Evolutionary conservation across 2,888 invertebrate species (phyloP).

Genomic region (Patella pellucida): DNA sequence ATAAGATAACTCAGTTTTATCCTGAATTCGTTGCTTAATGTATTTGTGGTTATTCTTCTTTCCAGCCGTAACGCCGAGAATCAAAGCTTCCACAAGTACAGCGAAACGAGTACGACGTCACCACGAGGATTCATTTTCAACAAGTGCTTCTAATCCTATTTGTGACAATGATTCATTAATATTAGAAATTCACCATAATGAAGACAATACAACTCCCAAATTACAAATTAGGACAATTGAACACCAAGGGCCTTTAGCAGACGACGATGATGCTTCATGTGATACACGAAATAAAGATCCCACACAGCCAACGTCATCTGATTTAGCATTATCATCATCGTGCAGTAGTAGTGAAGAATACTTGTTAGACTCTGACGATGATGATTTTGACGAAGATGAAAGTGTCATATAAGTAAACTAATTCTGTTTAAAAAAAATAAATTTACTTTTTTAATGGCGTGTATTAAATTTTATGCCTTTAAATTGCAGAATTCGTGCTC

Average conservation of each 20-base stretch:
- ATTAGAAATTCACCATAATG: neutral
- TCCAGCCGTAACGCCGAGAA: neutral
- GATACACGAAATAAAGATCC: neutral
- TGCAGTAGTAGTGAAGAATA: constrained; percentile 3
- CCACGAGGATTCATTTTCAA: neutral
- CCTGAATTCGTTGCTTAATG: too few species aligned
- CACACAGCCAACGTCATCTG: neutral
- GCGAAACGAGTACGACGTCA: neutral
- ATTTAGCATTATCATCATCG: neutral
- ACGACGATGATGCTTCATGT: neutral
- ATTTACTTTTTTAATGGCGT: too few species aligned
- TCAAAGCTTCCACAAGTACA: neutral
- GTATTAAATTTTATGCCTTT: too few species aligned
- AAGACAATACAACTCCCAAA: neutral
- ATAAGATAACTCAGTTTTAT: too few species aligned
- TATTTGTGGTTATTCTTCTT: neutral
- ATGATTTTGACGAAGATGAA: neutral
- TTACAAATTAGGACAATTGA: constrained; percentile 5
- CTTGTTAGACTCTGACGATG: neutral
- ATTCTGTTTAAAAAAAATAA: too few species aligned
- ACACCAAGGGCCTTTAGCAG: neutral
- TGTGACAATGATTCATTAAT: constrained; percentile 1
- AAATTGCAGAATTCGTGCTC: too few species aligned
- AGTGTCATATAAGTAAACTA: neutral
- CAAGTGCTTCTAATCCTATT: neutral